These are phyloP conservation scores for Xiphorhynchus erythropygius DNA, from an alignment of 2,797 vertebrate species.

Conservation along the genomic window DNA sequence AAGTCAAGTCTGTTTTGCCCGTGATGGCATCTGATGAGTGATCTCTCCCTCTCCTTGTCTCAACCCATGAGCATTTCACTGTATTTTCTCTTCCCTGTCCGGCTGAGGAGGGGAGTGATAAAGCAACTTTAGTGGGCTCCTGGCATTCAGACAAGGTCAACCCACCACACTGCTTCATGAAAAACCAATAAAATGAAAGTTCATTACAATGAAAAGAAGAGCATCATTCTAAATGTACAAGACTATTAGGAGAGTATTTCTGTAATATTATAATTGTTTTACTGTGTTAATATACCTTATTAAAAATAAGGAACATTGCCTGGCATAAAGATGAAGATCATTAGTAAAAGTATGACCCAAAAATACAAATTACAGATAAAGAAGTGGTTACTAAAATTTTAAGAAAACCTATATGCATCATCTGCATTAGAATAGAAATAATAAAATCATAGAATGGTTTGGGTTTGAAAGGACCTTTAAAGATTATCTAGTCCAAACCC, in stretches of 20 bases:
- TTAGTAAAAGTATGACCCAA: background rate
- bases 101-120: background rate
- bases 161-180: background rate
- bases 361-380: background rate
- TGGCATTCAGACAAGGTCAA: background rate
- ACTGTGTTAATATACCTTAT: background rate
- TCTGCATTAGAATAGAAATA: background rate
- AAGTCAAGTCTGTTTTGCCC: background rate
- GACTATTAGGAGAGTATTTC: background rate
- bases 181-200: background rate
- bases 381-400: background rate
- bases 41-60: background rate
- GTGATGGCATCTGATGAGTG: background rate
- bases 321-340: background rate
- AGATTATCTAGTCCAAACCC: background rate
- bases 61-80: background rate
- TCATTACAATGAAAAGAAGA: background rate
- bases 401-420: background rate
- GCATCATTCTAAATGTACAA: background rate
- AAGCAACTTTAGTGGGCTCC: background rate
- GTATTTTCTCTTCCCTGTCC: background rate
- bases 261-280: background rate
- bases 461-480: background rate
- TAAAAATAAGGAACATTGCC: background rate
- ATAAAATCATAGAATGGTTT: background rate